Evolutionary conservation across 2,113 vertebrate species (phyloP).

Genomic region (Onychostoma macrolepis): DNA sequence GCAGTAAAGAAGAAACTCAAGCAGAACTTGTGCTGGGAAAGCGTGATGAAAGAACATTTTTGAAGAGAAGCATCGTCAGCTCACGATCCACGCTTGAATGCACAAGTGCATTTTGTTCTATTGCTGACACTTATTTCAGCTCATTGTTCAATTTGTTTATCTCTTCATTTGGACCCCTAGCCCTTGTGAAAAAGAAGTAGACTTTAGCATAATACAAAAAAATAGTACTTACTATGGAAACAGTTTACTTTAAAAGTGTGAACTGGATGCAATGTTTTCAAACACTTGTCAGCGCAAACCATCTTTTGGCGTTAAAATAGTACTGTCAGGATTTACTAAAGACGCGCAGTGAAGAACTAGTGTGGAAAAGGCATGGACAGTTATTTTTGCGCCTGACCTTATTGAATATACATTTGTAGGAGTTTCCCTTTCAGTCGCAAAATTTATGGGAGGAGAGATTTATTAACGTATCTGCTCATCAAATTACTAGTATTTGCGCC

Average conservation of each 20-base stretch:
- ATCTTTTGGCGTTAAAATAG: too few species aligned
- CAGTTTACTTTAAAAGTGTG: background rate
- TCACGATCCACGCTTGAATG: background rate
- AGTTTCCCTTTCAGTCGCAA: too few species aligned
- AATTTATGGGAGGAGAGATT: too few species aligned
- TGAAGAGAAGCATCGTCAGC: slow-evolving; percentile 28
- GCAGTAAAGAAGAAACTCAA: slow-evolving; percentile 17
- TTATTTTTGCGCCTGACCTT: too few species aligned
- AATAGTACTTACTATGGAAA: background rate
- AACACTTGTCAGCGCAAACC: too few species aligned
- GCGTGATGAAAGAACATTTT: slow-evolving; percentile 22
- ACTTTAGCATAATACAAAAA: background rate
- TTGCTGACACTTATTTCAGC: background rate
- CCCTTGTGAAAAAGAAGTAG: background rate
- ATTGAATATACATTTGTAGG: too few species aligned
- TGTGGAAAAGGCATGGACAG: too few species aligned
- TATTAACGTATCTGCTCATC: too few species aligned
- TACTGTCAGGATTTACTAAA: too few species aligned
- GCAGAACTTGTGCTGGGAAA: slow-evolving; percentile 21
- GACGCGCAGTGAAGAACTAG: too few species aligned
- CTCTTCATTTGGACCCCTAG: background rate
- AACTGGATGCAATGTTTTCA: background rate
- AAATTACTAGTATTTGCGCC: too few species aligned
- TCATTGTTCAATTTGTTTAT: slow-evolving; percentile 12
- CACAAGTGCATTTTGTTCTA: background rate